Conservation (phyloP, 2,797 vertebrate genomes). For the Mallotus villosus region DNA sequence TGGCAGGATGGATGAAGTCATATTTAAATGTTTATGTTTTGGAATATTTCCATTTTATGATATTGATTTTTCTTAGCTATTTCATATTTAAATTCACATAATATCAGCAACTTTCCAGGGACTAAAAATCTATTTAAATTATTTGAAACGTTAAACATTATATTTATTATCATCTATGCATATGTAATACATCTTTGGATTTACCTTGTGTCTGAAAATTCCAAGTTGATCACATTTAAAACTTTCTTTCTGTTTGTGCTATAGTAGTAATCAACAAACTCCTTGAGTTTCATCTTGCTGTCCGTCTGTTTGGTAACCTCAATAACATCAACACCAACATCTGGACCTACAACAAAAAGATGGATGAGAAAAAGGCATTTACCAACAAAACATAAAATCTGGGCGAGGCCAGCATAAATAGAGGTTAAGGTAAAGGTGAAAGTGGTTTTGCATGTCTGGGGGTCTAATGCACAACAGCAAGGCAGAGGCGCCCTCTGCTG, state of each 20-base stretch:
- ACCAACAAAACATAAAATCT: neutral
- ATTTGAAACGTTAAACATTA: too few relatives aligned
- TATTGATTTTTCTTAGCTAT: too few relatives aligned
- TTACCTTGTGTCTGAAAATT: slow-evolving; percentile 94
- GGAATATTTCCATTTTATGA: too few relatives aligned
- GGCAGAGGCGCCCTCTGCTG: slow-evolving; percentile 50
- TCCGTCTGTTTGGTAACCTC: slow-evolving; percentile 96
- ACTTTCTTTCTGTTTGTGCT: slow-evolving; percentile 97
- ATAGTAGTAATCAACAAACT: slow-evolving; percentile 99
- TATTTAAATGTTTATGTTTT: too few relatives aligned
- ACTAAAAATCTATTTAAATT: too few relatives aligned
- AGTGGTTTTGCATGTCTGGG: slow-evolving; percentile 7
- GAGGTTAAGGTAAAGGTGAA: neutral
- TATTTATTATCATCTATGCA: neutral
- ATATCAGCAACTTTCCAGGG: too few relatives aligned
- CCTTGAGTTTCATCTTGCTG: slow-evolving; percentile 97
- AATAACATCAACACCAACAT: slow-evolving; percentile 89
- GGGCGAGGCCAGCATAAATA: neutral
- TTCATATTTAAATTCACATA: too few relatives aligned
- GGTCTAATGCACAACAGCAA: slow-evolving; percentile 5
- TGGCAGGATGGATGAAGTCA: too few relatives aligned
- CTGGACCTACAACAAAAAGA: slow-evolving; percentile 77
- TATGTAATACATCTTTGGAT: neutral
- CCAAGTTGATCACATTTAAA: slow-evolving; percentile 92
- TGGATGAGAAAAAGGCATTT: neutral